Percentiles rank a stretch among this genome's conserved stretches.
These are phyloP conservation scores for Belonocnema kinseyi DNA, from an alignment of 1,140 invertebrate species.

Conservation along the genomic window DNA sequence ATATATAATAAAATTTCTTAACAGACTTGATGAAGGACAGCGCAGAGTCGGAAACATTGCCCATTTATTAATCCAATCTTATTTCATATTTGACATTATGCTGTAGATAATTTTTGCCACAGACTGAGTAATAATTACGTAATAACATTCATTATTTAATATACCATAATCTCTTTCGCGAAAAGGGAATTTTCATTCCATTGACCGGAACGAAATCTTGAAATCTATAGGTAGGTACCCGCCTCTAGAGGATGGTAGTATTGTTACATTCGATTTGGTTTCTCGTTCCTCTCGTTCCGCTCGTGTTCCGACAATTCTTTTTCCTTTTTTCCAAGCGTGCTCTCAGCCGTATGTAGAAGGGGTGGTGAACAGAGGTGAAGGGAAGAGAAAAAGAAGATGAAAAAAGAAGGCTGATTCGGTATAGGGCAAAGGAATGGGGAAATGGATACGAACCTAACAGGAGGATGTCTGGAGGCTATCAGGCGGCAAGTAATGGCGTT, in stretches of 20 bases:
- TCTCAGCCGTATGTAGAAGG: slow-evolving; percentile 28
- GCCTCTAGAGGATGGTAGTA: neutral
- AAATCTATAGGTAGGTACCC: neutral
- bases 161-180: neutral
- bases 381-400: slow-evolving; percentile 31
- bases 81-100: too few species aligned
- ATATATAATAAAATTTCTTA: too few species aligned
- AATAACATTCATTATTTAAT: neutral
- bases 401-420: slow-evolving; percentile 36
- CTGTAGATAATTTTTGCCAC: too few species aligned
- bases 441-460: slow-evolving; percentile 37
- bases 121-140: too few species aligned
- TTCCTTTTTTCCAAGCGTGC: slow-evolving; percentile 14
- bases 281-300: slow-evolving; percentile 25
- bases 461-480: slow-evolving; percentile 28
- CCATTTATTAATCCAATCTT: too few species aligned
- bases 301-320: neutral
- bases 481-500: slow-evolving; percentile 21
- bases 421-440: slow-evolving; percentile 2
- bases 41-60: too few species aligned
- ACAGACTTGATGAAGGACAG: too few species aligned
- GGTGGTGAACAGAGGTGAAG: slow-evolving; percentile 41
- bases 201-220: slow-evolving; percentile 9
- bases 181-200: neutral
- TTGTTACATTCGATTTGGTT: slow-evolving; percentile 31